Evolutionary conservation across 1,140 invertebrate species (phyloP).

Genomic region (Caenorhabditis tropicalis): DNA sequence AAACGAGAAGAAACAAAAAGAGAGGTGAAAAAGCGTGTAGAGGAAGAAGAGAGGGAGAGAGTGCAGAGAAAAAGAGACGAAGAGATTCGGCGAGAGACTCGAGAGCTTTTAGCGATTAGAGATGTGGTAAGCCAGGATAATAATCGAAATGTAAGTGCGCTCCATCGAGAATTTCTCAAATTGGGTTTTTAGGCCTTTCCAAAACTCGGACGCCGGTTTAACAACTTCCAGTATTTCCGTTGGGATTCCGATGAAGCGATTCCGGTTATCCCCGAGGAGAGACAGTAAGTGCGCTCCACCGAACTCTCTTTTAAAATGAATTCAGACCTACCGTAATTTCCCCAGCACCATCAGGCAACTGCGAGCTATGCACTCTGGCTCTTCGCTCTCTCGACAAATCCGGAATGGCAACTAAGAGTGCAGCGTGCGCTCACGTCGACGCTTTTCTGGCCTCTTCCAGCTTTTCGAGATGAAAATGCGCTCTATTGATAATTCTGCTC

Average conservation of each 20-base stretch:
- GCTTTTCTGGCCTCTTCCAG: not conserved
- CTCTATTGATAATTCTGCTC: not conserved
- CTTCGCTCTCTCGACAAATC: not conserved
- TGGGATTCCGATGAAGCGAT: constrained; percentile 24
- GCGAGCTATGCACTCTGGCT: constrained; percentile 26
- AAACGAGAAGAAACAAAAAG: not conserved
- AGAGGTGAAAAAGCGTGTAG: not conserved
- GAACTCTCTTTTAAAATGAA: not conserved
- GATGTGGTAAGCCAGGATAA: not conserved
- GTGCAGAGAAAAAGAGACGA: not conserved
- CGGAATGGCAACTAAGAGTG: not conserved
- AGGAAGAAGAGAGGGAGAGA: not conserved
- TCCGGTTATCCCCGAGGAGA: not conserved
- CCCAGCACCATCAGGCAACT: not conserved
- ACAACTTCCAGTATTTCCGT: constrained; percentile 25
- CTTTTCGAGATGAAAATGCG: too few species aligned
- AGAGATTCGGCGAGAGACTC: not conserved
- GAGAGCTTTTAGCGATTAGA: not conserved
- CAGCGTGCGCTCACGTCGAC: constrained; percentile 7
- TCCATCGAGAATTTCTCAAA: too few species aligned
- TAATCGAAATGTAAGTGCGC: not conserved
- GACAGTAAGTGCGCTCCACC: not conserved
- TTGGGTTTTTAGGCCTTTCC: not conserved
- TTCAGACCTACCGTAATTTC: not conserved
- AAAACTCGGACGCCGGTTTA: not conserved